Percentiles rank a stretch among this genome's conserved stretches.
Evolutionary conservation across 2,113 vertebrate species (phyloP).

Genomic region (Etheostoma spectabile): DNA sequence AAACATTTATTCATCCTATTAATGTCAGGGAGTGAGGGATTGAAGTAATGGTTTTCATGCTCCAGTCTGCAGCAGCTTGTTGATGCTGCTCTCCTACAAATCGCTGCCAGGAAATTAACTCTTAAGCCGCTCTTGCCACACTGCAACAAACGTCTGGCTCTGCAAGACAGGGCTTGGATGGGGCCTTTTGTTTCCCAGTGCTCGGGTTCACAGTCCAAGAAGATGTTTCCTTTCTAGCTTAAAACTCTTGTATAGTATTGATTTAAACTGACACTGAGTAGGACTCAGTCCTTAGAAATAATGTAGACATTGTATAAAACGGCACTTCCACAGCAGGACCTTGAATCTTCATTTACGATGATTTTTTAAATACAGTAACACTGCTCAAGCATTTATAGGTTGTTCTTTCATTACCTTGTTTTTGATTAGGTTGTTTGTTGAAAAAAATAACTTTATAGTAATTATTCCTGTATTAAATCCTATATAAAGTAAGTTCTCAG

Average conservation of each 20-base stretch:
- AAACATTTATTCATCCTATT: constrained; percentile 82
- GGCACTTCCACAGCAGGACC: constrained; percentile 19
- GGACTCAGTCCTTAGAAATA: constrained; percentile 16
- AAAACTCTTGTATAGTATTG: constrained; percentile 57
- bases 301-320: constrained; percentile 22
- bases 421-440: constrained; percentile 5
- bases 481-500: neutral
- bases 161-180: constrained; percentile 36
- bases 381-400: constrained; percentile 8
- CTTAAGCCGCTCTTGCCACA: constrained; percentile 63
- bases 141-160: constrained; percentile 62
- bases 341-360: neutral
- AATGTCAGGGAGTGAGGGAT: constrained; percentile 80
- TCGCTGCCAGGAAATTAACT: constrained; percentile 80
- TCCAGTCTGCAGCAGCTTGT: constrained; percentile 70
- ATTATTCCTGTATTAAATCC: too few relatives aligned
- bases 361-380: constrained; percentile 2
- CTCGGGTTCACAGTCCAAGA: constrained; percentile 40
- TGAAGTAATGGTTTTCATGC: constrained; percentile 79
- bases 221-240: constrained; percentile 50
- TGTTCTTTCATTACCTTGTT: neutral
- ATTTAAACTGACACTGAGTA: constrained; percentile 50
- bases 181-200: constrained; percentile 48
- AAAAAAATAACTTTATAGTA: neutral
- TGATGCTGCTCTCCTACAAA: constrained; percentile 72